phyloP scores from a whole-genome alignment of 2,797 vertebrate species.

The Linurgus olivaceus region DNA sequence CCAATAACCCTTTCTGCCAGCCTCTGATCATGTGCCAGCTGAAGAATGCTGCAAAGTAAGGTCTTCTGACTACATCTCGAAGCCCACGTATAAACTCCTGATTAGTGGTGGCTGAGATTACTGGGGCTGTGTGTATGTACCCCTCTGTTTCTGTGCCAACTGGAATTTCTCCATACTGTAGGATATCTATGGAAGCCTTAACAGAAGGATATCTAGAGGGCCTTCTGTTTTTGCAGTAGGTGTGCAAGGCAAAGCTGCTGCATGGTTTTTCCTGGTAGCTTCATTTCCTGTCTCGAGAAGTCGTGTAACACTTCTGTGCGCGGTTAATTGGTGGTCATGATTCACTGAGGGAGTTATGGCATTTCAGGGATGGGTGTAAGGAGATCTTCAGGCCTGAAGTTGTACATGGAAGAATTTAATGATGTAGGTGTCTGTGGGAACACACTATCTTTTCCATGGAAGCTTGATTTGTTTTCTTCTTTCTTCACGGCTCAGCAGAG shows the following conservation, averaged over 20 bases:
- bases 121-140: neutral
- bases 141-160: constrained; percentile 18
- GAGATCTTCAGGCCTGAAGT: neutral
- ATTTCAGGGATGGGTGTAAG: neutral
- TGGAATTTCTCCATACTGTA: constrained; percentile 30
- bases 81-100: neutral
- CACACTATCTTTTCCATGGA: neutral
- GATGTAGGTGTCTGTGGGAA: neutral
- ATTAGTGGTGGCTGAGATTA: constrained; percentile 23
- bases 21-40: neutral
- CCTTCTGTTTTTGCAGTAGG: neutral
- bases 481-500: neutral
- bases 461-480: neutral
- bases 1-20: neutral
- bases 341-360: neutral
- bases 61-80: neutral
- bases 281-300: neutral
- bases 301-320: neutral
- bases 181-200: neutral
- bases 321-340: neutral
- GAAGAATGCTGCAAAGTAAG: neutral
- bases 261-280: neutral
- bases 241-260: neutral
- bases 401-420: neutral
- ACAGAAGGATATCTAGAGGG: neutral